Evolutionary conservation across 1,140 invertebrate species (phyloP).

Genomic region (Heterodera carotae): DNA sequence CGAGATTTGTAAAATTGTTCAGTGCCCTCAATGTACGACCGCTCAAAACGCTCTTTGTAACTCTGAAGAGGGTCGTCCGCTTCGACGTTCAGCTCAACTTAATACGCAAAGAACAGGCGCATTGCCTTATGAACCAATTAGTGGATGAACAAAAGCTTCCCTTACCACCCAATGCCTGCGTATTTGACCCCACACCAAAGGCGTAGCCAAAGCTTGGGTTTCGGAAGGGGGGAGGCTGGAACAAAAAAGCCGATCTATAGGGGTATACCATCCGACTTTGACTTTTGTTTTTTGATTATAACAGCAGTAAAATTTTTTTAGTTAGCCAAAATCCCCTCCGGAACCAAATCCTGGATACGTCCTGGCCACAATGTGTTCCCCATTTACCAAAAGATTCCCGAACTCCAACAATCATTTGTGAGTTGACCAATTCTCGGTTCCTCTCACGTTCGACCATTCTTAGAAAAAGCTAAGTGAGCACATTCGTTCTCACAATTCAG

Average conservation of each 20-base stretch:
- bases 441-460: conserved; percentile 46
- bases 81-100: conserved; percentile 34
- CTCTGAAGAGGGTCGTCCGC: conserved; percentile 35
- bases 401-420: conserved; percentile 46
- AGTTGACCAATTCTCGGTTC: conserved; percentile 47
- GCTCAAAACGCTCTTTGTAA: conserved; percentile 47
- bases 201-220: no score
- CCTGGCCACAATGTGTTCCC: neutral
- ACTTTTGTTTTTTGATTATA: no score
- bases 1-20: conserved; percentile 47
- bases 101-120: no score
- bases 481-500: neutral
- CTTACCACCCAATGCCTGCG: no score
- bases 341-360: conserved; percentile 7
- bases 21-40: conserved; percentile 35
- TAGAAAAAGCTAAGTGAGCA: neutral
- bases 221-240: no score
- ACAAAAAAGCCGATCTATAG: no score
- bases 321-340: no score
- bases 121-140: no score
- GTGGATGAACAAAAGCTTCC: no score
- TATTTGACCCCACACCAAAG: no score
- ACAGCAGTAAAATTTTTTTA: no score
- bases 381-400: conserved; percentile 48
- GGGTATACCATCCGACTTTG: no score